These are phyloP conservation scores for Chromobotia macracanthus DNA, from an alignment of 2,797 vertebrate species.

Conservation along the genomic window DNA sequence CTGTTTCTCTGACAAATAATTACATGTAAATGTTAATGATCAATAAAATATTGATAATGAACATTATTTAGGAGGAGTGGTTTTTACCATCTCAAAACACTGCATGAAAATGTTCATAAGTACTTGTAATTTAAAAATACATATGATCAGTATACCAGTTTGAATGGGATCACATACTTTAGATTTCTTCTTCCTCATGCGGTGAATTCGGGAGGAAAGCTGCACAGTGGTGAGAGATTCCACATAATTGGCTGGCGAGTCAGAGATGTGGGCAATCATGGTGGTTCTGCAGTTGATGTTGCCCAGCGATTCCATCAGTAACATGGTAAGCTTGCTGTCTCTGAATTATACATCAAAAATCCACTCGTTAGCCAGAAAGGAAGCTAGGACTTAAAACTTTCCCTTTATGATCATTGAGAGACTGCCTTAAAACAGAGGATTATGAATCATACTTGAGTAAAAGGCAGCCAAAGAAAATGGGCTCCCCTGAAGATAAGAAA, in stretches of 20 bases:
- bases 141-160: neutral
- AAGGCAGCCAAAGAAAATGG: constrained; percentile 15
- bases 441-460: constrained; percentile 12
- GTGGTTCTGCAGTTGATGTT: constrained; percentile 94
- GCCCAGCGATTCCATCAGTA: constrained; percentile 93
- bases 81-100: neutral
- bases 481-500: neutral
- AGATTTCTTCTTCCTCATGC: constrained; percentile 95
- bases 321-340: constrained; percentile 96
- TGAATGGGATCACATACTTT: constrained; percentile 80
- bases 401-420: constrained; percentile 42
- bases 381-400: constrained; percentile 24
- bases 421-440: constrained; percentile 26
- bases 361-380: constrained; percentile 59
- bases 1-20: constrained; percentile 44
- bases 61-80: neutral
- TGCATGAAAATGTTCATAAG: neutral
- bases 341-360: constrained; percentile 73
- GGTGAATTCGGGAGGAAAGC: constrained; percentile 95
- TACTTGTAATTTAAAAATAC: neutral
- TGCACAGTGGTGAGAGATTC: constrained; percentile 95
- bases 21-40: neutral
- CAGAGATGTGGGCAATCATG: constrained; percentile 96
- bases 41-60: neutral
- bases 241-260: constrained; percentile 86